Conservation (phyloP, 2,888 invertebrate species). For the Drosophila aldrichi region DNA sequence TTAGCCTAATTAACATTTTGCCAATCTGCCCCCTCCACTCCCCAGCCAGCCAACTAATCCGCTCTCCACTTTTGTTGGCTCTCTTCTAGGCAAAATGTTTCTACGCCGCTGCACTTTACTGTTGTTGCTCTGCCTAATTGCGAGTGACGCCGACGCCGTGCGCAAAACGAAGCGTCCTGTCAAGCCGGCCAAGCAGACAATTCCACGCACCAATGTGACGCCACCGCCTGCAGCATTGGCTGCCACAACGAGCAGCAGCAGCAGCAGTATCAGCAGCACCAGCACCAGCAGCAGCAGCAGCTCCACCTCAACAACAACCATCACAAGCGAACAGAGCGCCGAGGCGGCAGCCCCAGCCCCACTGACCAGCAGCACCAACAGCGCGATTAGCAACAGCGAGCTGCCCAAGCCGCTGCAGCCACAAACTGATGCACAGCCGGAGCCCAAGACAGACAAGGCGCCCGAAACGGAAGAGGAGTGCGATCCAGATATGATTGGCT, state of each 20-base stretch:
- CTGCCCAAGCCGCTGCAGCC: constrained; percentile 81
- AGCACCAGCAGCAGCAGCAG: constrained; percentile 35
- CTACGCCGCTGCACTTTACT: constrained; percentile 82
- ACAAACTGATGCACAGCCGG: constrained; percentile 64
- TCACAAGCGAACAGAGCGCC: constrained; percentile 47
- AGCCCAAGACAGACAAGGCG: constrained; percentile 80
- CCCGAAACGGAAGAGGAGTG: constrained; percentile 89
- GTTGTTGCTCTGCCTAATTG: constrained; percentile 82
- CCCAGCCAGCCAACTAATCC: constrained; percentile 1
- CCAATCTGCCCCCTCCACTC: not conserved
- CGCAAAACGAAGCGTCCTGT: constrained; percentile 84
- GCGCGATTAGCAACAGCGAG: constrained; percentile 67
- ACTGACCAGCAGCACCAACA: constrained; percentile 45
- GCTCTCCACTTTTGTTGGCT: not conserved
- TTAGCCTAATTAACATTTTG: constrained; percentile 68
- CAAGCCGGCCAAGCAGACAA: constrained; percentile 83
- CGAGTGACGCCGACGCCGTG: constrained; percentile 82
- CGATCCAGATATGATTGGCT: constrained; percentile 95
- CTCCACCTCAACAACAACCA: constrained; percentile 37
- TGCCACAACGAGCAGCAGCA: constrained; percentile 64
- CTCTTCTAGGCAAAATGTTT: constrained; percentile 79
- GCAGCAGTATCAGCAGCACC: constrained; percentile 18
- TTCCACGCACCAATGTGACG: constrained; percentile 84
- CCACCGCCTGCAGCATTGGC: constrained; percentile 72
- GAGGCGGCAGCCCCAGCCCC: constrained; percentile 42